A percentile compares a stretch with the other conserved stretches of the same genome.
phyloP scores from a whole-genome alignment of 2,113 vertebrate genomes.

The Dendrocopos noguchii region DNA sequence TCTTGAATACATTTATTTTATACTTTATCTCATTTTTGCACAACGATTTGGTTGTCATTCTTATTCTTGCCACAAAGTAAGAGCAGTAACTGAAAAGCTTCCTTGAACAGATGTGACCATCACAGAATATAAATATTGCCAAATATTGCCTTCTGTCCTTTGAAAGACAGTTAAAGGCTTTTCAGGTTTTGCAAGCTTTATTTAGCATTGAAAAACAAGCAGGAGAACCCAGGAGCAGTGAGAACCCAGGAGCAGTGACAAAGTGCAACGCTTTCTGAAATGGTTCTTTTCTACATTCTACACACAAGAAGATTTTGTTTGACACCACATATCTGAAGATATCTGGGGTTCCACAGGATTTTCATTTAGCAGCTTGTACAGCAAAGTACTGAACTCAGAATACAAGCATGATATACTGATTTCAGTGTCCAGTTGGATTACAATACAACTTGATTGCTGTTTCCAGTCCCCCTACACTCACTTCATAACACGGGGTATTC shows the following conservation, averaged over 20 bases:
- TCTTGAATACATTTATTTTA: background rate
- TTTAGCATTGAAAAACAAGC: background rate
- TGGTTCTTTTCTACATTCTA: background rate
- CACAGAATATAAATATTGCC: background rate
- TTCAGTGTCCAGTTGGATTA: background rate
- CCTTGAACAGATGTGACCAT: background rate
- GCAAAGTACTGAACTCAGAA: background rate
- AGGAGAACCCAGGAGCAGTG: background rate
- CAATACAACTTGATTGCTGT: background rate
- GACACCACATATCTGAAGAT: background rate
- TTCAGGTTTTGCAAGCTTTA: background rate
- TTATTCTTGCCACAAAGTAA: background rate
- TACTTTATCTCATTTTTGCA: background rate
- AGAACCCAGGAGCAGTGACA: background rate
- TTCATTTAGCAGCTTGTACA: background rate
- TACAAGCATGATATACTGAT: background rate
- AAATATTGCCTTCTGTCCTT: background rate
- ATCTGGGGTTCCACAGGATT: background rate
- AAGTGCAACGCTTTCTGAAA: background rate
- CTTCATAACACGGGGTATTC: background rate
- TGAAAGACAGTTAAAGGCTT: background rate
- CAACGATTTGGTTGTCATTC: background rate
- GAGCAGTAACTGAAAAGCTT: background rate
- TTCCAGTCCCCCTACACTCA: background rate
- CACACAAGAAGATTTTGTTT: background rate